phyloP scores from a whole-genome alignment of 2,113 vertebrate species.

The Sardina pilchardus region DNA sequence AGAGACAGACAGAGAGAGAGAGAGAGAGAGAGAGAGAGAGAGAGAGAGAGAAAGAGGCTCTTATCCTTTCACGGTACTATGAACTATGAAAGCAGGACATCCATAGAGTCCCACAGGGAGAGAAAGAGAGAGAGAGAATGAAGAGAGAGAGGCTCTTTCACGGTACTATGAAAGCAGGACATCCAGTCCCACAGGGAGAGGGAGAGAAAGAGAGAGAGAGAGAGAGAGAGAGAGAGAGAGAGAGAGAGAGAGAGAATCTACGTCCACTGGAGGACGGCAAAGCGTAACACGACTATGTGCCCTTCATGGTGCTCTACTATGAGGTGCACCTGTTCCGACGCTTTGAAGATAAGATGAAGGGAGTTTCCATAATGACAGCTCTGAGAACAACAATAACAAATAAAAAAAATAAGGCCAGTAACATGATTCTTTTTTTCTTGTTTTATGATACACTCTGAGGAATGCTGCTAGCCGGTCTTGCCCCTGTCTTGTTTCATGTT shows the following conservation, averaged over 20 bases:
- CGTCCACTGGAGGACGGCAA: no score
- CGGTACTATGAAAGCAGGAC: no score
- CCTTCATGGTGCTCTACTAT: neutral
- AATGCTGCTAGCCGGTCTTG: constrained; percentile 7
- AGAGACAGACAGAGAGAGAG: neutral
- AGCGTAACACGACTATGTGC: neutral
- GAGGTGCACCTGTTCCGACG: constrained; percentile 64
- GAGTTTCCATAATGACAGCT: constrained; percentile 56
- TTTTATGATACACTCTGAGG: constrained; percentile 39
- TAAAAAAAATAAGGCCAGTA: neutral
- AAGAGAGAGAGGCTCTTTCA: neutral
- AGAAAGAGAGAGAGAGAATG: neutral
- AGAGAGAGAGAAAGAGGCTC: neutral
- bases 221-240: neutral
- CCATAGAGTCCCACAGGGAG: neutral
- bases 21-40: neutral
- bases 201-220: neutral
- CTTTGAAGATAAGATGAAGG: constrained; percentile 76
- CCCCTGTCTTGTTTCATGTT: neutral
- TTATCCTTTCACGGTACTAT: no score
- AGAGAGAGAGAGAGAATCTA: neutral
- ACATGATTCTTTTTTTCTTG: constrained; percentile 21
- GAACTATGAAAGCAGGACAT: no score
- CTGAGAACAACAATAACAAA: constrained; percentile 56
- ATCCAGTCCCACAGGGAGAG: no score